Evolutionary conservation across 2,888 invertebrate species (phyloP).

Genomic region (Isoperla grammatica): DNA sequence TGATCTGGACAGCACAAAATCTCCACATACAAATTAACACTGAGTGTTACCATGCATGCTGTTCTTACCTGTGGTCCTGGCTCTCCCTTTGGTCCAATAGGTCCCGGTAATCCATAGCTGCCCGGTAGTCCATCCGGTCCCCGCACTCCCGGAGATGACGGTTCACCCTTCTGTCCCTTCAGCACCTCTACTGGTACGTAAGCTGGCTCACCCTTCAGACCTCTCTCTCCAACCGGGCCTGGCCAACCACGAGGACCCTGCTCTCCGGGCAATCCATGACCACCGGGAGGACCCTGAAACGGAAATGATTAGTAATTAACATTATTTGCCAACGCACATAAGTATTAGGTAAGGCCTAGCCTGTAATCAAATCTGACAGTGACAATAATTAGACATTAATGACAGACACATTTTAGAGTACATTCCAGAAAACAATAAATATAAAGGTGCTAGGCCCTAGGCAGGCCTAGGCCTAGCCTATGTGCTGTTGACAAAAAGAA

Average conservation of each 20-base stretch:
- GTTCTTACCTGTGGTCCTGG: slow-evolving; percentile 52
- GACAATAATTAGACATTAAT: no score
- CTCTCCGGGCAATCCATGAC: slow-evolving; percentile 61
- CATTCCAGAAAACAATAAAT: no score
- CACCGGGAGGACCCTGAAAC: slow-evolving; percentile 66
- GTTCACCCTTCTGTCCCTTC: slow-evolving; percentile 84
- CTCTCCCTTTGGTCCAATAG: slow-evolving; percentile 57
- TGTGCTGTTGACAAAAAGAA: no score
- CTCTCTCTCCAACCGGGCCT: slow-evolving; percentile 60
- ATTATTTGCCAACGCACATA: no score
- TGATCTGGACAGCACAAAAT: no score
- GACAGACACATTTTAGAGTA: no score
- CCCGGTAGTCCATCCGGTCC: slow-evolving; percentile 46
- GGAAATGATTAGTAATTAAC: background rate
- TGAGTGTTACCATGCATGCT: no score
- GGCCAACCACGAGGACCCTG: slow-evolving; percentile 72
- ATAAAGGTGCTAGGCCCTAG: no score
- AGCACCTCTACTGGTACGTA: slow-evolving; percentile 58
- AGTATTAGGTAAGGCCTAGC: no score
- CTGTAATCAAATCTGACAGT: no score
- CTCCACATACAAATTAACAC: no score
- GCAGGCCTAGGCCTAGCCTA: no score
- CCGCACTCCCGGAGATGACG: slow-evolving; percentile 63
- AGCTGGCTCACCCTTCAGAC: slow-evolving; percentile 77
- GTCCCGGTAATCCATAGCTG: slow-evolving; percentile 57